Conservation (phyloP, 2,113 vertebrate species). For the Deroptyus accipitrinus region DNA sequence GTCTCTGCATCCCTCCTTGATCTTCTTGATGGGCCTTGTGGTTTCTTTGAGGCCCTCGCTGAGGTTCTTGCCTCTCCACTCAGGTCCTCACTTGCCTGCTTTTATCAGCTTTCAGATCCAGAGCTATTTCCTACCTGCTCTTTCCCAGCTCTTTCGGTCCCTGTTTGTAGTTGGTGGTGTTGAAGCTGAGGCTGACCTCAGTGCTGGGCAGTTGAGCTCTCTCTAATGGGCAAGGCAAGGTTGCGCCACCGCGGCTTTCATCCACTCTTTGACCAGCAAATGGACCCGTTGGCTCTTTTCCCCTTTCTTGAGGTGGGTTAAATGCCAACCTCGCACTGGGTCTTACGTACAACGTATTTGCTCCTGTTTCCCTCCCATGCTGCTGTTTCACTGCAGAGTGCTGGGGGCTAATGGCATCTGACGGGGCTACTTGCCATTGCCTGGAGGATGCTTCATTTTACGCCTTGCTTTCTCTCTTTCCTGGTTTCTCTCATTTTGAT, state of each 20-base stretch:
- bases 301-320: not conserved
- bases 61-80: not conserved
- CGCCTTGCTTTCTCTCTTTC: conserved; percentile 26
- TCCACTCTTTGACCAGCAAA: not conserved
- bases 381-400: conserved; percentile 27
- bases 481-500: conserved; percentile 69
- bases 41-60: not conserved
- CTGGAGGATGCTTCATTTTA: conserved; percentile 29
- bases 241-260: not conserved
- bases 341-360: conserved; percentile 45
- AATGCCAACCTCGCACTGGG: not conserved
- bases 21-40: too few relatives aligned
- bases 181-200: not conserved
- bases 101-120: not conserved
- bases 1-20: not conserved
- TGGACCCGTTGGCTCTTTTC: not conserved
- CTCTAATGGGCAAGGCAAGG: not conserved
- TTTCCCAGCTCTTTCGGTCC: not conserved
- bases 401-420: conserved; percentile 37
- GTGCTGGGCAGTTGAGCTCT: not conserved
- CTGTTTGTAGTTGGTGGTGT: not conserved
- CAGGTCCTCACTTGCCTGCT: not conserved
- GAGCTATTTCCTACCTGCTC: not conserved
- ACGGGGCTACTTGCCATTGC: conserved; percentile 11
- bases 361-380: conserved; percentile 30